A percentile compares a stretch with the other conserved stretches of the same genome.
phyloP scores from a whole-genome alignment of 1,140 invertebrate genomes.

The Arion vulgaris region DNA sequence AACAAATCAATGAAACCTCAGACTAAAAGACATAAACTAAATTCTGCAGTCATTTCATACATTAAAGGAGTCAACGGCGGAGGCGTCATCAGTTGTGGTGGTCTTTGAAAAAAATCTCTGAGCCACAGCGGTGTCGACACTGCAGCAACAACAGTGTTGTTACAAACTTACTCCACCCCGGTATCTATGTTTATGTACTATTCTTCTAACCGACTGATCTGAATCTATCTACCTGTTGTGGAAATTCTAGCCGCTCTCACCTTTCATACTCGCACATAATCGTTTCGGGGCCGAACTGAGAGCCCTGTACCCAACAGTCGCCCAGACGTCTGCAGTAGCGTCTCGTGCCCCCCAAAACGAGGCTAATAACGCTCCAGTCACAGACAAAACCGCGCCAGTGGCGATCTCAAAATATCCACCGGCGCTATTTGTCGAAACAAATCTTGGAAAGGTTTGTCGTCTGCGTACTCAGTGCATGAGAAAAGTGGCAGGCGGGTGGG shows the following conservation, averaged over 20 bases:
- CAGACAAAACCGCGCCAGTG: conserved; percentile 20
- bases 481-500: background rate
- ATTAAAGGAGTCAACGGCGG: too few relatives aligned
- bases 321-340: conserved; percentile 22
- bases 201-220: too few relatives aligned
- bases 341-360: conserved; percentile 19
- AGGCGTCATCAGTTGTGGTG: too few relatives aligned
- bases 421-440: conserved; percentile 21
- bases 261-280: conserved; percentile 7
- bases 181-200: too few relatives aligned
- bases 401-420: conserved; percentile 27
- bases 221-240: conserved; percentile 8
- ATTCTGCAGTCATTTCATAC: too few relatives aligned
- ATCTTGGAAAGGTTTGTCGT: conserved; percentile 19
- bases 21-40: too few relatives aligned
- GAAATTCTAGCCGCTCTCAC: background rate
- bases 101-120: too few relatives aligned
- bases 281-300: background rate
- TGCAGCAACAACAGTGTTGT: too few relatives aligned
- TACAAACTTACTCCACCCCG: too few relatives aligned
- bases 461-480: background rate
- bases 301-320: background rate
- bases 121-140: too few relatives aligned
- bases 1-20: too few relatives aligned
- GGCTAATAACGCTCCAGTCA: conserved; percentile 17